Conservation (phyloP, 2,113 vertebrate species). For the Sprattus sprattus region DNA sequence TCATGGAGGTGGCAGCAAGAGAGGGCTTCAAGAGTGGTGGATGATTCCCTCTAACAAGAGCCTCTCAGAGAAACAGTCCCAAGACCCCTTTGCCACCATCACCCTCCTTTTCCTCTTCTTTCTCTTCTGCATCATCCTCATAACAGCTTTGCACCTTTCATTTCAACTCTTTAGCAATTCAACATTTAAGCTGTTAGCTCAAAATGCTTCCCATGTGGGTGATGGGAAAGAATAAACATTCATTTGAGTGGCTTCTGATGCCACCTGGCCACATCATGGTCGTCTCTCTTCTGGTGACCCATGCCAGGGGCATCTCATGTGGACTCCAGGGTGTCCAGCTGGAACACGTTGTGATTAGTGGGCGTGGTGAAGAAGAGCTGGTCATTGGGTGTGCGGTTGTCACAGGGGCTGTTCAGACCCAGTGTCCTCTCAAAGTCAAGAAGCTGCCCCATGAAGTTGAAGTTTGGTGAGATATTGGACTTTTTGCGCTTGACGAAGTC, state of each 20-base stretch:
- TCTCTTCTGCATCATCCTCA: background rate
- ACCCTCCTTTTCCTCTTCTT: background rate
- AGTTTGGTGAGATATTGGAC: slow-evolving; percentile 98
- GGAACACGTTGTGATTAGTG: slow-evolving; percentile 95
- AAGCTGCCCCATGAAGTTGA: slow-evolving; percentile 99
- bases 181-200: slow-evolving; percentile 57
- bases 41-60: slow-evolving; percentile 36
- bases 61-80: slow-evolving; percentile 61
- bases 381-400: slow-evolving; percentile 84
- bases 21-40: slow-evolving; percentile 47
- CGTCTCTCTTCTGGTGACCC: slow-evolving; percentile 40
- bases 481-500: slow-evolving; percentile 99
- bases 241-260: slow-evolving; percentile 43
- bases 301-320: slow-evolving; percentile 76
- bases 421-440: slow-evolving; percentile 98
- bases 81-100: slow-evolving; percentile 32
- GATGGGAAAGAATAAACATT: slow-evolving; percentile 59
- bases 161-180: background rate
- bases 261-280: slow-evolving; percentile 42
- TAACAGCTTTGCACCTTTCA: background rate
- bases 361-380: slow-evolving; percentile 98
- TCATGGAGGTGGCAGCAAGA: slow-evolving; percentile 55
- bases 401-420: slow-evolving; percentile 93
- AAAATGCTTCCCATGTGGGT: slow-evolving; percentile 63
- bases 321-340: slow-evolving; percentile 93